Evolutionary conservation across 2,113 vertebrate species (phyloP).

Genomic region (Psittacus erithacus): DNA sequence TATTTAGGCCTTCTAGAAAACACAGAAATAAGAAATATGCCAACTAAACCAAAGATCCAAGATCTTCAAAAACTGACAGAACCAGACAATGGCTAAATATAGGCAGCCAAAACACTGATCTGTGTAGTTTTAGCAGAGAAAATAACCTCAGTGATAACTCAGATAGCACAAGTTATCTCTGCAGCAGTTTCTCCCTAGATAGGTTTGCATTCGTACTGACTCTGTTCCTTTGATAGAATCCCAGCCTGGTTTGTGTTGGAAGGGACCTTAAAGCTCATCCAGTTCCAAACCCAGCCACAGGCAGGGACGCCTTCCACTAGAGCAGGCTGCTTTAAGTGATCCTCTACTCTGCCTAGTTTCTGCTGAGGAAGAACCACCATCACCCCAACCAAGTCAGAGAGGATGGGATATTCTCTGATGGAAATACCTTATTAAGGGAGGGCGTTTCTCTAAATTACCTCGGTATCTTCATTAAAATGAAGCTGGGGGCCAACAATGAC

Average conservation of each 20-base stretch:
- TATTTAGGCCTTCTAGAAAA: neutral
- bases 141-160: neutral
- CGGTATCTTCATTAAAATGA: neutral
- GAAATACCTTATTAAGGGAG: neutral
- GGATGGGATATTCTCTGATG: neutral
- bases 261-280: neutral
- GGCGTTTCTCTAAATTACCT: neutral
- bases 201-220: neutral
- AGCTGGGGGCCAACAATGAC: neutral
- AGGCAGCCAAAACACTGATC: constrained; percentile 71
- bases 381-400: neutral
- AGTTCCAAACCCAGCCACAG: neutral
- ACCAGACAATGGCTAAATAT: constrained; percentile 70
- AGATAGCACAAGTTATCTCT: neutral
- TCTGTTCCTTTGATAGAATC: neutral
- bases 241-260: neutral
- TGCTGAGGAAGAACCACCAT: neutral
- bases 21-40: neutral
- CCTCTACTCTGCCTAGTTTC: neutral
- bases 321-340: neutral
- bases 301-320: neutral
- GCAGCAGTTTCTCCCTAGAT: neutral
- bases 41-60: constrained; percentile 43
- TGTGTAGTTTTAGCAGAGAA: constrained; percentile 68
- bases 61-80: constrained; percentile 56